Evolutionary conservation across 2,113 vertebrate genomes (phyloP), one percentile per base, ranked within the genome.

Genomic region (Nothocercus julius): DNA sequence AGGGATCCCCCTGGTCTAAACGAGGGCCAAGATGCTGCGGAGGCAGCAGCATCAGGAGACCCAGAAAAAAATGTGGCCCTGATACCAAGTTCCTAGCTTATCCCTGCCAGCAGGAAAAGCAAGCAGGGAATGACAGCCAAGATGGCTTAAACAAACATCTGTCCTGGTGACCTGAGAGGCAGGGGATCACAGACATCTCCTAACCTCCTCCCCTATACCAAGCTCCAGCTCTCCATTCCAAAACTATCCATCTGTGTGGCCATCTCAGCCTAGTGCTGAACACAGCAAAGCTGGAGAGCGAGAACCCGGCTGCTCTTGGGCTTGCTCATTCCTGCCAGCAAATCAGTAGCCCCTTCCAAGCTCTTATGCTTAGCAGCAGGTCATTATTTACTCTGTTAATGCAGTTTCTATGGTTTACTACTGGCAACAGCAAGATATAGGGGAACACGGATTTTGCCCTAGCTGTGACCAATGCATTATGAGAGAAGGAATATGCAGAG

Each of bases 351-450:
- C 54, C 24, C 53, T 63, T 51, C 59, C 64, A 87, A 40, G 47
- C 22, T 38, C n/a, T 94, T 36, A 38, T 38, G 54, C 82, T 81
- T 83, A 92, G 77, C 89, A 95, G 91, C 89, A 89, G 91, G 85
- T 63, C 64, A 6, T 67, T 74, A 58, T 90, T 94, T 89, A 73
- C 76, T 82, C 78, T 54, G 36, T 63, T 90, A 82, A 94, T 93
- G 54, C 45, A 85, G 7, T 85, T 61, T 74, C 32, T 62, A 40
- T 56, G 75, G 85, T 74, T 82, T 94, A 66, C 95, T 95, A 87
- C 75, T 44, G 42, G 21, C 34, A 25, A 95, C 93, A 95, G 64
- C 49, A 94, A 42, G 66, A 85, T 1, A 38, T 49, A 66, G 14
- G 22, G 27, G 85, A 80, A 82, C 59, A 67, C 11, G 21, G 8